Conservation (phyloP, 1,140 invertebrate genomes). For the Eueides isabella region DNA sequence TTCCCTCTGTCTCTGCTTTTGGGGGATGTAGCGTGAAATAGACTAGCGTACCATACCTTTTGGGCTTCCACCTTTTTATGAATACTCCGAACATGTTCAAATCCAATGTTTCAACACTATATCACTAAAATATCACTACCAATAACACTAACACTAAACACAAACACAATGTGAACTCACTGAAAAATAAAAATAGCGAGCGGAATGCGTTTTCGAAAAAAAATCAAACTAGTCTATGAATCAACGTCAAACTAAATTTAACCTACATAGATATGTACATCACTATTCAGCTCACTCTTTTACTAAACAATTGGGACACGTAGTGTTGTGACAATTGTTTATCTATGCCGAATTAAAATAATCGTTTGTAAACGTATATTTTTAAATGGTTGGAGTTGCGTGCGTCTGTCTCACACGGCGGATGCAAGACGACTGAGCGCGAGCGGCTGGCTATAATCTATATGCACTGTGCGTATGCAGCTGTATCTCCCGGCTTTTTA, state of each 20-base stretch:
- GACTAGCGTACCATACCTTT: no score
- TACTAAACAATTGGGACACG: constrained; percentile 41
- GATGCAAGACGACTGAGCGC: constrained; percentile 68
- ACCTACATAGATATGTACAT: constrained; percentile 39
- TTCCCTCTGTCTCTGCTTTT: no score
- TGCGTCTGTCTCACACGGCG: constrained; percentile 45
- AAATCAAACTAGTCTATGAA: constrained; percentile 46
- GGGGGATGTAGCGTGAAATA: no score
- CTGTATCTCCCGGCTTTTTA: constrained; percentile 66
- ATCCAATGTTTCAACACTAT: constrained; percentile 42
- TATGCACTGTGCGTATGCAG: constrained; percentile 57
- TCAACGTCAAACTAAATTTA: constrained; percentile 56
- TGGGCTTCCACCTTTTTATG: constrained; percentile 79
- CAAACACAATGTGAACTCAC: constrained; percentile 47
- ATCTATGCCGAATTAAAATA: constrained; percentile 33
- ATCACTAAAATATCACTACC: constrained; percentile 61
- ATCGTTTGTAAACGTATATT: constrained; percentile 21
- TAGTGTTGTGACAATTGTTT: constrained; percentile 37
- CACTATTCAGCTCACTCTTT: constrained; percentile 56
- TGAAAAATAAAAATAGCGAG: constrained; percentile 41
- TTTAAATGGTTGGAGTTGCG: constrained; percentile 14
- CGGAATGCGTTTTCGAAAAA: constrained; percentile 43
- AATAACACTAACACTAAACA: constrained; percentile 63
- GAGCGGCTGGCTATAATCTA: constrained; percentile 17
- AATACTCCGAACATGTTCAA: constrained; percentile 80